Evolutionary conservation across 2,113 vertebrate genomes (phyloP).

Genomic region (Arenaria interpres): DNA sequence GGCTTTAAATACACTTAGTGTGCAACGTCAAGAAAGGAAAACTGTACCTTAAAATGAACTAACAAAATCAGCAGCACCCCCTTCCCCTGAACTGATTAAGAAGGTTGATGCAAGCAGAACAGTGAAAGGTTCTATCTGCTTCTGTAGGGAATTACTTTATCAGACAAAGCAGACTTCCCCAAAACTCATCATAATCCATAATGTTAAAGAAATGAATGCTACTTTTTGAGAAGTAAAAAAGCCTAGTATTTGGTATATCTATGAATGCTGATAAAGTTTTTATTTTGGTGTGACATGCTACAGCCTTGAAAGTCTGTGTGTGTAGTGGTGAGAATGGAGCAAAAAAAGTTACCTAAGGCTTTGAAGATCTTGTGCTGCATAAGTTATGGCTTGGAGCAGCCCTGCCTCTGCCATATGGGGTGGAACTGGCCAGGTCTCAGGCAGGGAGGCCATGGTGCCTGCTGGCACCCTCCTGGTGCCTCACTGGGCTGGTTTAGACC

Average conservation of each 20-base stretch:
- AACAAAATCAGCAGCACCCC: not conserved
- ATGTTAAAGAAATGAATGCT: not conserved
- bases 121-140: not conserved
- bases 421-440: not conserved
- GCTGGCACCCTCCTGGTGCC: not conserved
- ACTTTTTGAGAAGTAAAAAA: not conserved
- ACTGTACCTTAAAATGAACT: not conserved
- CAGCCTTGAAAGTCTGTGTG: not conserved
- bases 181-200: not conserved
- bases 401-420: not conserved
- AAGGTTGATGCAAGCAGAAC: not conserved
- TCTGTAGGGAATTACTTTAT: not conserved
- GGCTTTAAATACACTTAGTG: not conserved
- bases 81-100: not conserved
- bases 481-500: not conserved
- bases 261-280: not conserved
- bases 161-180: not conserved
- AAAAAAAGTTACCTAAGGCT: not conserved
- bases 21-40: not conserved
- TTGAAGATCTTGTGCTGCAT: not conserved
- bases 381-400: not conserved
- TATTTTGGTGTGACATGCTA: not conserved
- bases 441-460: not conserved
- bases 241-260: not conserved
- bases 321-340: not conserved